Conservation (phyloP, 2,888 invertebrate genomes). For the Dyspetes luteomarginatus region DNA sequence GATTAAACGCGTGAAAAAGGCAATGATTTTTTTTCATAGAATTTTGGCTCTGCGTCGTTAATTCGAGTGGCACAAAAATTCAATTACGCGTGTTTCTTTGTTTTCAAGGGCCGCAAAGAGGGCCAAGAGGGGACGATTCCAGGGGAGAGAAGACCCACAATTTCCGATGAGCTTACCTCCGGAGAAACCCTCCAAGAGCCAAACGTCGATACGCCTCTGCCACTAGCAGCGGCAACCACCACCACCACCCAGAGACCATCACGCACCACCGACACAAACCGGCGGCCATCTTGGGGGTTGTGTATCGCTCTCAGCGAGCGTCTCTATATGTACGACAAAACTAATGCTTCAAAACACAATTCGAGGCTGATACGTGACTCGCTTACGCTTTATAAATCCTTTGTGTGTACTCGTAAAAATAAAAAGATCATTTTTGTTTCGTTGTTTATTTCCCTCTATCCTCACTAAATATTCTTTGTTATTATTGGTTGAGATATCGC, state of each 20-base stretch:
- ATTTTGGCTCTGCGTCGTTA: constrained; percentile 65
- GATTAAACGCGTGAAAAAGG: neutral
- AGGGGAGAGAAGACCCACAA: constrained; percentile 83
- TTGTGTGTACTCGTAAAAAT: neutral
- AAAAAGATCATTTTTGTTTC: neutral
- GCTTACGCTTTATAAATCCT: neutral
- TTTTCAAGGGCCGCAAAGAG: constrained; percentile 70
- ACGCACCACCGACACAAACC: constrained; percentile 39
- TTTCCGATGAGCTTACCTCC: constrained; percentile 83
- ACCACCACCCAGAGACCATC: constrained; percentile 31
- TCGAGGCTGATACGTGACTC: constrained; percentile 66
- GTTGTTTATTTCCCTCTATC: neutral
- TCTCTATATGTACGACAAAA: constrained; percentile 70
- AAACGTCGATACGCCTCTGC: constrained; percentile 82
- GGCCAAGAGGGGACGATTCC: constrained; percentile 77
- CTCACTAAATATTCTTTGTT: neutral
- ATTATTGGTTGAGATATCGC: neutral
- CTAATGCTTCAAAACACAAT: constrained; percentile 76
- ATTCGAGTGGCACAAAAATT: constrained; percentile 77
- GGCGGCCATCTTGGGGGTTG: constrained; percentile 82
- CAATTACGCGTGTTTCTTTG: constrained; percentile 82
- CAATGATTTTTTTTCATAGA: neutral
- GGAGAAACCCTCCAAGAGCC: constrained; percentile 82
- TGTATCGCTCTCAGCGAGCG: constrained; percentile 74
- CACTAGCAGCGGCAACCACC: constrained; percentile 33